Evolutionary conservation across 2,797 vertebrate genomes (phyloP).

Genomic region (Centroberyx gerrardi): DNA sequence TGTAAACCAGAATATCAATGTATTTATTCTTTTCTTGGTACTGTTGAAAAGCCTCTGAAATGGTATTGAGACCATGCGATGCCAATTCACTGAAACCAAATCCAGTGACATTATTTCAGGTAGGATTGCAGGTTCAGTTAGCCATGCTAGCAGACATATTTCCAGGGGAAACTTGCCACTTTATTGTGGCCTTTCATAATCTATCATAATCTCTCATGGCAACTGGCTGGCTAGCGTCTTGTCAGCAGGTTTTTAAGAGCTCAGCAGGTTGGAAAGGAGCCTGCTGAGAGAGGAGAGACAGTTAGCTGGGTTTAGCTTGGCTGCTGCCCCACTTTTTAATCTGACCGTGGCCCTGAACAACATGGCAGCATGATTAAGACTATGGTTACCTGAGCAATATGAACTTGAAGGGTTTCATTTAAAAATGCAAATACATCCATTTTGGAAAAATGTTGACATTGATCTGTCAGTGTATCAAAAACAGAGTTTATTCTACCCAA

Average conservation of each 20-base stretch:
- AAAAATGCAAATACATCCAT: too few species aligned
- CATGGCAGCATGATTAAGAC: not conserved
- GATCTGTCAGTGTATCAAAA: too few species aligned
- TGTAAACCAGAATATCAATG: not conserved
- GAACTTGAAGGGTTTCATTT: too few species aligned
- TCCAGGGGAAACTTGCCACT: not conserved
- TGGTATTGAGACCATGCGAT: not conserved
- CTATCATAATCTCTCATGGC: conserved; percentile 24
- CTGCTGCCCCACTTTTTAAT: not conserved
- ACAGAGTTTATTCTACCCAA: too few species aligned
- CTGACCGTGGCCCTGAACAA: not conserved
- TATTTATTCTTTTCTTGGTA: not conserved
- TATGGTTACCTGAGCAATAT: not conserved
- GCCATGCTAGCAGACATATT: accelerated
- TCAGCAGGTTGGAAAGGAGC: conserved; percentile 22
- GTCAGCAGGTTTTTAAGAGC: conserved; percentile 54
- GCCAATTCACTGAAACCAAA: not conserved
- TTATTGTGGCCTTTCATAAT: not conserved
- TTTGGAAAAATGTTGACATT: too few species aligned
- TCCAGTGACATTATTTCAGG: not conserved
- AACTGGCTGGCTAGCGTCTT: conserved; percentile 27
- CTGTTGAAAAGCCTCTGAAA: not conserved
- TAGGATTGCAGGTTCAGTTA: not conserved
- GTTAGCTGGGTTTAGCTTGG: conserved; percentile 1
- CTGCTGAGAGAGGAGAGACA: conserved; percentile 53